Conservation (phyloP, 2,113 vertebrate genomes). For the Catagonus wagneri region DNA sequence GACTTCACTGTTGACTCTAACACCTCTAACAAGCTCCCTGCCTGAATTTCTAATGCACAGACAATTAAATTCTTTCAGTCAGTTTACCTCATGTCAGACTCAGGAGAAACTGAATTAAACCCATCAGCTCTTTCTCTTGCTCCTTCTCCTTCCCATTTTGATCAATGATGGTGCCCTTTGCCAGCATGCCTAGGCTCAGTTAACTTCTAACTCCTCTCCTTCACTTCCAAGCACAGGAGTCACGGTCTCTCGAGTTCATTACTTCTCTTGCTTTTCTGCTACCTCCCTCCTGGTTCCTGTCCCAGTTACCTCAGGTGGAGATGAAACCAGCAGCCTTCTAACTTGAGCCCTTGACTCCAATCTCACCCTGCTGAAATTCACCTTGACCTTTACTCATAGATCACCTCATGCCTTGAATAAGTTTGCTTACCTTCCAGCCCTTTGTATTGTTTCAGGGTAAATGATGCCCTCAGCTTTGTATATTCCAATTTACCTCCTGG, state of each 20-base stretch:
- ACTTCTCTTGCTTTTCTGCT: background rate
- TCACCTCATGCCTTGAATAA: background rate
- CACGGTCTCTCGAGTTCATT: background rate
- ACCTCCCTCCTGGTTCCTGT: background rate
- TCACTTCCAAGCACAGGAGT: background rate
- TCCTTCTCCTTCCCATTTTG: background rate
- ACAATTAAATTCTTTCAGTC: background rate
- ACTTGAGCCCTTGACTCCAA: background rate
- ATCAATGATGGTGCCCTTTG: background rate
- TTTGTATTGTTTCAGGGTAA: background rate
- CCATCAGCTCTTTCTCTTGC: background rate
- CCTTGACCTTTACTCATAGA: background rate
- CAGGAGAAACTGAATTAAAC: slow-evolving; percentile 2
- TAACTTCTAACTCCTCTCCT: background rate
- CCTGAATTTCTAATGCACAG: background rate
- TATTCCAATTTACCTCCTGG: background rate
- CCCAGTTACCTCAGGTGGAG: background rate
- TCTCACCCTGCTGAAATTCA: background rate
- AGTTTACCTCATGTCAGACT: background rate
- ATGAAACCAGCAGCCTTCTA: background rate
- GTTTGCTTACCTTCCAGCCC: background rate
- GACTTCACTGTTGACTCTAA: slow-evolving; percentile 1
- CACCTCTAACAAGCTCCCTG: background rate
- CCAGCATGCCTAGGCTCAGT: background rate
- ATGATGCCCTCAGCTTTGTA: background rate